Conservation (phyloP, 2,888 invertebrate species). For the Steinernema scapterisci region DNA sequence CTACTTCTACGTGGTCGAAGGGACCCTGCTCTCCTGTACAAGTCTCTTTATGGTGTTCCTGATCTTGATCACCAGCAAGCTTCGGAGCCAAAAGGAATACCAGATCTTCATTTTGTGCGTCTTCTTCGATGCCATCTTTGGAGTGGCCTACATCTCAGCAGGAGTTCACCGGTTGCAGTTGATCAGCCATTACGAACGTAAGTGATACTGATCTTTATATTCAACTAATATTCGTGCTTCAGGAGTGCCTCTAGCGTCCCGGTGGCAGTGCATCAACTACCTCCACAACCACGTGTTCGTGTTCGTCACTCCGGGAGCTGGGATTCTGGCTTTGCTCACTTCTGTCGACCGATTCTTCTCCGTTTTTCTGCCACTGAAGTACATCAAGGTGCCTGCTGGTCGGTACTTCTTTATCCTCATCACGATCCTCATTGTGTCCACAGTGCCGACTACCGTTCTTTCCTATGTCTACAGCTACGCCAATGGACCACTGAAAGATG, state of each 20-base stretch:
- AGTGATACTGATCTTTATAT: slow-evolving; percentile 2
- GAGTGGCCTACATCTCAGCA: slow-evolving; percentile 46
- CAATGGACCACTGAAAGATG: background rate
- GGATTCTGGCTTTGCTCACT: slow-evolving; percentile 41
- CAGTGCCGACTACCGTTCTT: slow-evolving; percentile 39
- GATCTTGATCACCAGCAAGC: background rate
- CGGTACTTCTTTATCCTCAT: slow-evolving; percentile 42
- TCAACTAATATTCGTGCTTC: slow-evolving; percentile 23
- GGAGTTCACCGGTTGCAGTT: slow-evolving; percentile 43
- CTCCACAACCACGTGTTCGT: slow-evolving; percentile 47
- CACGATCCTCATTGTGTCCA: slow-evolving; percentile 41
- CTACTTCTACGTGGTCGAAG: slow-evolving; percentile 14
- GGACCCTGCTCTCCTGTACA: background rate
- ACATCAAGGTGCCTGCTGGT: slow-evolving; percentile 44
- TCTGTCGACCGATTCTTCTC: slow-evolving; percentile 47
- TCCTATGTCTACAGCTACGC: background rate
- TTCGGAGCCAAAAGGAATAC: background rate
- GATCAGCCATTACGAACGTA: slow-evolving; percentile 39
- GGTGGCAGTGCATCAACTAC: slow-evolving; percentile 43
- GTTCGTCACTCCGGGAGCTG: slow-evolving; percentile 47
- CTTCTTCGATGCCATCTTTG: slow-evolving; percentile 47
- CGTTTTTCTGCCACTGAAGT: slow-evolving; percentile 46
- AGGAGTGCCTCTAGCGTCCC: slow-evolving; percentile 45
- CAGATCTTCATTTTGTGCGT: slow-evolving; percentile 37
- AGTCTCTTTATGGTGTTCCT: background rate